Evolutionary conservation across 2,797 vertebrate genomes (phyloP).

Genomic region (Ptychobarbus kaznakovi): DNA sequence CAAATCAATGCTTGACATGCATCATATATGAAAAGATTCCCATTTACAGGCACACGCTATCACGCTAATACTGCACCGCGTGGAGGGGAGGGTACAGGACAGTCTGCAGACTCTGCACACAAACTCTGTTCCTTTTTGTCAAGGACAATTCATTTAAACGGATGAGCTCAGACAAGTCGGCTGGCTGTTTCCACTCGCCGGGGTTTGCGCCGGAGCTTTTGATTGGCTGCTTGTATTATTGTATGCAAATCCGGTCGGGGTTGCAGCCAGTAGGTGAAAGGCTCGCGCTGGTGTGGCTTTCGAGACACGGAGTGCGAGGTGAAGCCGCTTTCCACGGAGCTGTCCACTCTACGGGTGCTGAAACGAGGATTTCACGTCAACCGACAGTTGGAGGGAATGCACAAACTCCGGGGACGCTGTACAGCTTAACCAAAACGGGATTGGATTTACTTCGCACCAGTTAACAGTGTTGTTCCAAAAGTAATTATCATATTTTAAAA

Average conservation of each 20-base stretch:
- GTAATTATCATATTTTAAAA: slow-evolving; percentile 53
- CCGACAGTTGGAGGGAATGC: slow-evolving; percentile 65
- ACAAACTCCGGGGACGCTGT: slow-evolving; percentile 62
- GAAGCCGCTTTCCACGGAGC: slow-evolving; percentile 73
- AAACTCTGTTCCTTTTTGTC: slow-evolving; percentile 63
- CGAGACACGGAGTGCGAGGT: slow-evolving; percentile 72
- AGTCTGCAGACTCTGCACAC: slow-evolving; percentile 9
- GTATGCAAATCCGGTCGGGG: slow-evolving; percentile 75
- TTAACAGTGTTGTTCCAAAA: slow-evolving; percentile 65
- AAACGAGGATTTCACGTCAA: slow-evolving; percentile 60
- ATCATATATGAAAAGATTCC: not conserved
- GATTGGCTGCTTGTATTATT: slow-evolving; percentile 70
- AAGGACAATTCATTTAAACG: slow-evolving; percentile 56
- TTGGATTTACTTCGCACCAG: slow-evolving; percentile 56
- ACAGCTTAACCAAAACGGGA: slow-evolving; percentile 57
- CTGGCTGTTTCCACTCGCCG: slow-evolving; percentile 45
- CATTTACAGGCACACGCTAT: too few species aligned
- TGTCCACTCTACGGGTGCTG: slow-evolving; percentile 79
- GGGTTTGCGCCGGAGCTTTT: slow-evolving; percentile 35
- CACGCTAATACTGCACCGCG: not conserved
- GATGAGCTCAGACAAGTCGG: slow-evolving; percentile 45
- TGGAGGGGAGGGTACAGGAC: slow-evolving; percentile 11
- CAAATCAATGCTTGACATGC: not conserved
- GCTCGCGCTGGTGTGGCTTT: slow-evolving; percentile 70
- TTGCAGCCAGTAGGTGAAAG: slow-evolving; percentile 72